phyloP scores from a whole-genome alignment of 53 echinoderm and acorn worm genomes.

The Luidia sarsii region DNA sequence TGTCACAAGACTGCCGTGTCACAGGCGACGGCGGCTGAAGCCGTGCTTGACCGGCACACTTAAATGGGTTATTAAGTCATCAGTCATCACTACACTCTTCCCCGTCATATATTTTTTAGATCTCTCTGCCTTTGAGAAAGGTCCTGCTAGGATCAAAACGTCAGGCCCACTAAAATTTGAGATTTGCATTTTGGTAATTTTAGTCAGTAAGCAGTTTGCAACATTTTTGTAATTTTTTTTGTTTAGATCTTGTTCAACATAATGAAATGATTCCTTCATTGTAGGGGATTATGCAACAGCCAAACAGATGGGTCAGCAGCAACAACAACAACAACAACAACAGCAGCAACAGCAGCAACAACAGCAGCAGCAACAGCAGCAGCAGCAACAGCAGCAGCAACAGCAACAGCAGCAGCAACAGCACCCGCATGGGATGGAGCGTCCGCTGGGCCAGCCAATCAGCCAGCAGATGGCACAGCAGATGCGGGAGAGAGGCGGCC shows the following conservation, averaged over 20 bases:
- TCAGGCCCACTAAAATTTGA: no score
- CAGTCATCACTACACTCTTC: no score
- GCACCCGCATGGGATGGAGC: slow-evolving; percentile 32
- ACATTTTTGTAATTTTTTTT: no score
- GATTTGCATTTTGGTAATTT: no score
- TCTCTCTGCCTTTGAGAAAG: neutral
- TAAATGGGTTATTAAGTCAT: no score
- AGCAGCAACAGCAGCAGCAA: slow-evolving; percentile 14
- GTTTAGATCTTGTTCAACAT: neutral
- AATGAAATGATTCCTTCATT: neutral
- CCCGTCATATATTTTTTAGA: no score
- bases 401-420: slow-evolving; percentile 22
- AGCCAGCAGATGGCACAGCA: slow-evolving; percentile 21
- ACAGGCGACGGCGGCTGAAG: no score
- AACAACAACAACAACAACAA: slow-evolving; percentile 35
- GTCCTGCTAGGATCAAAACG: no score
- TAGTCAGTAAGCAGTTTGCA: no score
- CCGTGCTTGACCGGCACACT: no score
- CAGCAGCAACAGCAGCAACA: slow-evolving; percentile 45
- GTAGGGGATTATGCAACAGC: slow-evolving; percentile 82
- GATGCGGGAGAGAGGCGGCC: slow-evolving; percentile 16
- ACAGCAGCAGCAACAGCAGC: slow-evolving; percentile 28
- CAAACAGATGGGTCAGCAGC: slow-evolving; percentile 81
- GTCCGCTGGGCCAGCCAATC: slow-evolving; percentile 12
- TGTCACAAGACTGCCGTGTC: no score